Conservation (phyloP, 2,797 vertebrate species). For the Coregonus suidteri region DNA sequence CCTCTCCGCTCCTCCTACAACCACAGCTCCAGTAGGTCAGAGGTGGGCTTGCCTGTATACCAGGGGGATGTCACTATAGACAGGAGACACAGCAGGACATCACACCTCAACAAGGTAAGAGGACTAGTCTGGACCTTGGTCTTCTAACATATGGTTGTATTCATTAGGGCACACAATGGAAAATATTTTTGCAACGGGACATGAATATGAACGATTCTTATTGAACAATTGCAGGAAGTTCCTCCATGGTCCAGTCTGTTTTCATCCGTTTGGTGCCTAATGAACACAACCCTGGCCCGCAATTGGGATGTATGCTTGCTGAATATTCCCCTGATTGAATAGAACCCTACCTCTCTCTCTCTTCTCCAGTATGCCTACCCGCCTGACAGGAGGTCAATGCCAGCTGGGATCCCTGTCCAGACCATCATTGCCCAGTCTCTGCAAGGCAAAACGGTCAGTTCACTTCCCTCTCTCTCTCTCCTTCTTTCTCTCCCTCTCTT, state of each 20-base stretch:
- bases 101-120: not conserved
- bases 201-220: no score
- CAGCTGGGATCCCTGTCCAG: slow-evolving; percentile 82
- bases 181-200: no score
- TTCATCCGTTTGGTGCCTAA: not conserved
- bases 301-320: no score
- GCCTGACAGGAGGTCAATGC: slow-evolving; percentile 89
- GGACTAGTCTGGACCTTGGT: not conserved
- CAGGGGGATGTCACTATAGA: slow-evolving; percentile 85
- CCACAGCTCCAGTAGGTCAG: slow-evolving; percentile 69
- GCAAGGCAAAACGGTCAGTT: slow-evolving; percentile 92
- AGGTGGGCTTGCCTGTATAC: slow-evolving; percentile 84
- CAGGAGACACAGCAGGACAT: slow-evolving; percentile 76
- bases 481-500: not conserved
- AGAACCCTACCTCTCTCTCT: not conserved
- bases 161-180: no score
- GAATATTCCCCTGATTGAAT: no score
- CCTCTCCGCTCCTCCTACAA: slow-evolving; percentile 82
- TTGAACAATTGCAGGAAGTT: no score
- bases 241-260: not conserved
- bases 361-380: slow-evolving; percentile 81
- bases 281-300: no score
- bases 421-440: slow-evolving; percentile 86
- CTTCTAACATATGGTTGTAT: no score
- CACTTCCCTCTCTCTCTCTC: not conserved